phyloP scores from a whole-genome alignment of 2,888 invertebrate genomes.

The Lithophane semibrunnea region DNA sequence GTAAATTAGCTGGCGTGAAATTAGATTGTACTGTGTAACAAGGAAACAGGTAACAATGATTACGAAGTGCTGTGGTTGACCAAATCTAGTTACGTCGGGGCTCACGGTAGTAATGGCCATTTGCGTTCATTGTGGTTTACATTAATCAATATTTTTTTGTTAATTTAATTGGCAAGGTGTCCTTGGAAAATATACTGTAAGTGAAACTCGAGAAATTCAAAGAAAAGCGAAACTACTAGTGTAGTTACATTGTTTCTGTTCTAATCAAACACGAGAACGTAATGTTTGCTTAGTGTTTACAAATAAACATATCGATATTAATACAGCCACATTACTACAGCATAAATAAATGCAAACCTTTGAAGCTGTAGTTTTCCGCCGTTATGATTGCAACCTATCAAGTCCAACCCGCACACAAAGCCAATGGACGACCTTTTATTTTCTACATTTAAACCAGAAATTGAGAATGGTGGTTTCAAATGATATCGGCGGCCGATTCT shows the following conservation, averaged over 20 bases:
- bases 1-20: conserved; percentile 70
- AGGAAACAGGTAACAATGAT: conserved; percentile 70
- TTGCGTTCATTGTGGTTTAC: conserved; percentile 37
- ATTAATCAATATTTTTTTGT: conserved; percentile 41
- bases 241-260: conserved; percentile 11
- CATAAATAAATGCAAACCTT: conserved; percentile 32
- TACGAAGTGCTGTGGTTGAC: conserved; percentile 71
- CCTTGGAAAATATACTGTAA: conserved; percentile 1
- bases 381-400: conserved; percentile 52
- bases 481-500: conserved; percentile 79
- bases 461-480: conserved; percentile 78
- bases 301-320: conserved; percentile 32
- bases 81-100: conserved; percentile 62
- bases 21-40: conserved; percentile 71
- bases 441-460: conserved; percentile 74
- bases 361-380: conserved; percentile 38
- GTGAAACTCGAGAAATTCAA: conserved; percentile 3
- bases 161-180: conserved; percentile 6
- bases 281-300: conserved; percentile 34
- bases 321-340: conserved; percentile 11
- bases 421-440: conserved; percentile 76
- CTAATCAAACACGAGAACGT: conserved; percentile 22
- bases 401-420: conserved; percentile 71
- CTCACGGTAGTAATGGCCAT: conserved; percentile 43
- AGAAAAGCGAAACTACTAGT: conserved; percentile 17